phyloP scores from a whole-genome alignment of 2,113 vertebrate genomes.

The Thamnaconus septentrionalis region DNA sequence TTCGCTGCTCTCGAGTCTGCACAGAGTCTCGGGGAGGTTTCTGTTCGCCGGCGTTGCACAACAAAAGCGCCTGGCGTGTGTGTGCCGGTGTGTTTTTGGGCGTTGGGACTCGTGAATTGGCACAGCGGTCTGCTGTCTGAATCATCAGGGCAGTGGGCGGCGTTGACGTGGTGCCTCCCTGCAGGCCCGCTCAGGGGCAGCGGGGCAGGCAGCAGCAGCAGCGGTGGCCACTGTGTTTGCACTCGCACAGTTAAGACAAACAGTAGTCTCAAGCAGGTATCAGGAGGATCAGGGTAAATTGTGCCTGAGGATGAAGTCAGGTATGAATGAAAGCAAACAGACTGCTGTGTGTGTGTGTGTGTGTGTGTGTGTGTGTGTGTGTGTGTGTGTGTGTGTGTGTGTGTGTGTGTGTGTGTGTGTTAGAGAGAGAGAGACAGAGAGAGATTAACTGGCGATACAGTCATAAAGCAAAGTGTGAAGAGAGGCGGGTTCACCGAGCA shows the following conservation, averaged over 20 bases:
- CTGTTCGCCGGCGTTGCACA: conserved; percentile 20
- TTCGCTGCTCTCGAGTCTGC: no score
- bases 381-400: no score
- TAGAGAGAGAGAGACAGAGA: no score
- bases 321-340: conserved; percentile 17
- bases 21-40: no score
- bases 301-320: conserved; percentile 11
- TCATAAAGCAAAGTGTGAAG: no score
- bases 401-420: no score
- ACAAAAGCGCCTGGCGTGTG: conserved; percentile 24
- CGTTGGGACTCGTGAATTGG: conserved; percentile 47
- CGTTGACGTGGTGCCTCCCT: no score
- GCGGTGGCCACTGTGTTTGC: conserved; percentile 24
- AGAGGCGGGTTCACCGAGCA: no score
- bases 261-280: conserved; percentile 22
- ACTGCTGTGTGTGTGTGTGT: conserved; percentile 1
- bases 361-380: background rate
- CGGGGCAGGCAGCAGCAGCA: no score
- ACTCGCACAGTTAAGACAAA: conserved; percentile 37
- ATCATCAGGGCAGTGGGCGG: no score
- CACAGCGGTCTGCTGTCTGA: conserved; percentile 8
- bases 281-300: background rate
- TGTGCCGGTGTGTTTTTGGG: conserved; percentile 14
- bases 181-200: no score
- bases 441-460: no score